Conservation (phyloP, 2,888 invertebrate genomes). For the Nysson spinosus region DNA sequence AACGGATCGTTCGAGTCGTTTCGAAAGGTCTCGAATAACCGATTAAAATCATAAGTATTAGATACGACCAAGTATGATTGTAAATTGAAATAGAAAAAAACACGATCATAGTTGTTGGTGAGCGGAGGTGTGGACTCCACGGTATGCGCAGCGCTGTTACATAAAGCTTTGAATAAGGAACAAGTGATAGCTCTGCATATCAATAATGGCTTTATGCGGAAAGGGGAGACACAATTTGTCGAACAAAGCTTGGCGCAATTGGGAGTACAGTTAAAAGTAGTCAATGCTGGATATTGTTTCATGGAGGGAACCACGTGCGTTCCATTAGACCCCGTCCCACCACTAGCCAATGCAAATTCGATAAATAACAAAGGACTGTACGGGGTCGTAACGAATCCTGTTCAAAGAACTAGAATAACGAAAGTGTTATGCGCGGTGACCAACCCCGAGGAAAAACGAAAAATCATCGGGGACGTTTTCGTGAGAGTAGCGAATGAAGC, state of each 20-base stretch:
- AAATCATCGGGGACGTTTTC: constrained; percentile 99
- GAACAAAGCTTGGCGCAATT: constrained; percentile 89
- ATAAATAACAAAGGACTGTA: constrained; percentile 76
- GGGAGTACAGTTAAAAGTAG: constrained; percentile 89
- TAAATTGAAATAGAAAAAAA: constrained; percentile 38
- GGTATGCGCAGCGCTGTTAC: constrained; percentile 97
- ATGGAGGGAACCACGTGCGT: constrained; percentile 90
- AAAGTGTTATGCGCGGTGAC: constrained; percentile 90
- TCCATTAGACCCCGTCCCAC: constrained; percentile 78
- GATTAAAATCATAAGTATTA: constrained; percentile 5
- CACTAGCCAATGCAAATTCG: constrained; percentile 63
- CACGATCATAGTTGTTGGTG: constrained; percentile 85
- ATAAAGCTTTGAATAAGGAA: constrained; percentile 91
- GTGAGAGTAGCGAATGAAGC: constrained; percentile 95
- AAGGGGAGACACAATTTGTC: constrained; percentile 94
- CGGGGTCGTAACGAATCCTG: constrained; percentile 67
- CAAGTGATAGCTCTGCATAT: constrained; percentile 98
- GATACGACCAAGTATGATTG: constrained; percentile 2
- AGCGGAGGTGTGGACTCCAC: constrained; percentile 99
- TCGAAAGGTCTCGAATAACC: constrained; percentile 2
- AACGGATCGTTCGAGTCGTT: too few relatives aligned
- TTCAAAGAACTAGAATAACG: constrained; percentile 84
- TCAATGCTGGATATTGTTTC: constrained; percentile 85
- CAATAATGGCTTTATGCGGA: constrained; percentile 99
- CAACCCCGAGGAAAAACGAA: constrained; percentile 98